phyloP scores from a whole-genome alignment of 2,888 invertebrate genomes.

The Polydrusus tereticollis region DNA sequence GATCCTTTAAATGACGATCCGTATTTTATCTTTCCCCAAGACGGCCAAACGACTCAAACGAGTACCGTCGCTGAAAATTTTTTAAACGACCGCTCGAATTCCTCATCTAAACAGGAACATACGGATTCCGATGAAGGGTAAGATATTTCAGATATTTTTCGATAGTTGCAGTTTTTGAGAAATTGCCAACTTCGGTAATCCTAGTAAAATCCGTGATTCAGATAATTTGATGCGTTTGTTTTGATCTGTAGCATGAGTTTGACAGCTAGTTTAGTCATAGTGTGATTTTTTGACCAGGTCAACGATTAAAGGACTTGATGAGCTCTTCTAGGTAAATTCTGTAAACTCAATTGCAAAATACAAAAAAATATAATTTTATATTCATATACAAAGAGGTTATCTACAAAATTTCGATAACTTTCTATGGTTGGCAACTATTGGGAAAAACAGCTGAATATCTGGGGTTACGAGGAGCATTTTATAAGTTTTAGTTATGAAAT shows the following conservation, averaged over 20 bases:
- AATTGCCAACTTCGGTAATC: slow-evolving; percentile 47
- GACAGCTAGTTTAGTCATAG: not conserved
- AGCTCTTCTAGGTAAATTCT: not conserved
- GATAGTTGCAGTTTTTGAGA: slow-evolving; percentile 25
- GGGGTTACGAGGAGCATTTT: slow-evolving; percentile 2
- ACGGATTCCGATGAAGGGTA: slow-evolving; percentile 48
- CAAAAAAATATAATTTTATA: not conserved
- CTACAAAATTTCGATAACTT: not conserved
- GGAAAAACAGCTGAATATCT: slow-evolving; percentile 5
- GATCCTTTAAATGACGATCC: slow-evolving; percentile 67
- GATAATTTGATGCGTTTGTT: slow-evolving; percentile 13
- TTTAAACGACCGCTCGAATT: slow-evolving; percentile 52
- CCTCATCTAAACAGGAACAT: slow-evolving; percentile 31
- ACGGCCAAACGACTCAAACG: slow-evolving; percentile 62
- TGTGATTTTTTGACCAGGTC: not conserved
- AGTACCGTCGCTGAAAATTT: slow-evolving; percentile 27
- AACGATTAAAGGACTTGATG: not conserved
- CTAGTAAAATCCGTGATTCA: slow-evolving; percentile 10
- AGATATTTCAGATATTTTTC: slow-evolving; percentile 39
- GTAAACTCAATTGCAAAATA: not conserved
- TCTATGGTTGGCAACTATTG: slow-evolving; percentile 1
- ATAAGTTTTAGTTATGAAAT: not conserved
- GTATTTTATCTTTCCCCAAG: slow-evolving; percentile 67
- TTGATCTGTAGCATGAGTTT: not conserved
- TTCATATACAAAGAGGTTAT: slow-evolving; percentile 4